A percentile compares a stretch with the other conserved stretches of the same genome.
Evolutionary conservation across 2,888 invertebrate genomes (phyloP).

Genomic region (Pasiphila rectangulata): DNA sequence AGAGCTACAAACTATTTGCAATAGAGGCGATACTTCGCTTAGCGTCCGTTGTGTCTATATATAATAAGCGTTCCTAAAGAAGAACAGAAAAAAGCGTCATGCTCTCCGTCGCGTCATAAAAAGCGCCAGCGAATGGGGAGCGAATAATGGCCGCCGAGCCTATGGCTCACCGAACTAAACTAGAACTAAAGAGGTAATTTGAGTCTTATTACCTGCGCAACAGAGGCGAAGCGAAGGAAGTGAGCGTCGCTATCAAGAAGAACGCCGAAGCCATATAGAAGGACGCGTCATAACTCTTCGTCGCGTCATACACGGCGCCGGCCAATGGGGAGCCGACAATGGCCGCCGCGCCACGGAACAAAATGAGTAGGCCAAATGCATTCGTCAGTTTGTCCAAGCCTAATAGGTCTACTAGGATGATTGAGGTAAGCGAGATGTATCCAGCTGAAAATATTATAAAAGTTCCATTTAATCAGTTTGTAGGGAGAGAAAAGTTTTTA

Average conservation of each 20-base stretch:
- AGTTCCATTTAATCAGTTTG: no score
- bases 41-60: no score
- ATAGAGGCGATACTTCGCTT: no score
- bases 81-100: no score
- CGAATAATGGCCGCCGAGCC: no score
- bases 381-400: constrained; percentile 98
- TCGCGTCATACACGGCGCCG: constrained; percentile 94
- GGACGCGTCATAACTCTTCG: constrained; percentile 90
- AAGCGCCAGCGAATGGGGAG: no score
- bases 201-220: constrained; percentile 66
- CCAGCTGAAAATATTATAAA: constrained; percentile 94
- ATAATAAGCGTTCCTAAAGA: no score
- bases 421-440: constrained; percentile 98
- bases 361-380: constrained; percentile 96
- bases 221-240: constrained; percentile 91
- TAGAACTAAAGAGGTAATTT: no score
- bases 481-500: no score
- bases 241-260: constrained; percentile 90
- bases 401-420: constrained; percentile 96
- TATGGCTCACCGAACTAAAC: no score
- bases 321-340: constrained; percentile 91
- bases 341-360: constrained; percentile 97
- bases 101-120: no score
- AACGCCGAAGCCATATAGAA: constrained; percentile 96
- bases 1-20: no score